Base-by-base conservation (phyloP, 1,140 invertebrate species). In the Leptestheria dahalacensis region DNA sequence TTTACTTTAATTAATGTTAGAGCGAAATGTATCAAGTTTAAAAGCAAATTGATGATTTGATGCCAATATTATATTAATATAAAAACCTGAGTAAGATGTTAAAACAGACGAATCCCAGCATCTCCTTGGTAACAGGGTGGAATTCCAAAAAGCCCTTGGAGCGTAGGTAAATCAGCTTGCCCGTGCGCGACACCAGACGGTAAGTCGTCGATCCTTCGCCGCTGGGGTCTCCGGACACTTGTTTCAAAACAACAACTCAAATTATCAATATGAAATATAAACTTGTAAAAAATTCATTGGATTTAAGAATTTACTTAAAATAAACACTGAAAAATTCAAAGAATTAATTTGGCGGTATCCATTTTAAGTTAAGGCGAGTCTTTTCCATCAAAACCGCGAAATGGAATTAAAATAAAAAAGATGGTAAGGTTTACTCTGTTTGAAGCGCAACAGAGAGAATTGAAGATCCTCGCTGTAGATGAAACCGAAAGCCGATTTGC, bases 391-490 rank as follows among this genome's bases (percentile, higher is more conserved):
- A n/a, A n/a, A n/a, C n/a, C n/a, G n/a, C n/a, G n/a, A n/a, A n/a
- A n/a, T n/a, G n/a, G n/a, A n/a, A n/a, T n/a, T n/a, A n/a, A n/a
- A n/a, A n/a, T n/a, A n/a, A n/a, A n/a, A n/a, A n/a, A n/a, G n/a
- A n/a, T n/a, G n/a, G n/a, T n/a, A n/a, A n/a, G 33, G 15, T 41
- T 41, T 41, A 41, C 33, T 41, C 15, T 41, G 33, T 41, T 41
- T 41, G 33, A 41, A 41, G 33, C 33, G 33, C 6, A 41, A 6
- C 67, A 89, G 81, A 10, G 87, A 83, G 81, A 84, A 91, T 62
- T 81, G 77, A 3, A 87, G 82, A 69, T 91, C 89, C 52, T 91
- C 85, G 56, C 80, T 78, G 70, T 89, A 86, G 81, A 92, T 91
- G 66, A 85, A 92, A 60, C 80, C 81, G 67, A 91, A 91, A 0